A percentile compares a stretch with the other conserved stretches of the same genome.
These are phyloP conservation scores for Bacillus rossius DNA, from an alignment of 1,140 invertebrate genomes.

Conservation along the genomic window DNA sequence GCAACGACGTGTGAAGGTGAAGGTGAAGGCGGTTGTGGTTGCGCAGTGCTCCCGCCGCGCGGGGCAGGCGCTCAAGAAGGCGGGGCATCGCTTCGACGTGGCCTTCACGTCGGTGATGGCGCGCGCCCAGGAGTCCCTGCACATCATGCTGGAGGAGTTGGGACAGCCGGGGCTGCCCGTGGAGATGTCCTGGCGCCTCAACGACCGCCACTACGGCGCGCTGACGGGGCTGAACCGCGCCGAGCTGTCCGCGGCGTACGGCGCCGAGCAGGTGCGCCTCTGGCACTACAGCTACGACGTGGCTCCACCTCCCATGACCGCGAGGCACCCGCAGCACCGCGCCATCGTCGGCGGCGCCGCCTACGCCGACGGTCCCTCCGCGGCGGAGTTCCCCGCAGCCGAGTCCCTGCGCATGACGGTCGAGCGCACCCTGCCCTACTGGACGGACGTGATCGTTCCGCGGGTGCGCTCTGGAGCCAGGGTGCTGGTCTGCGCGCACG, in stretches of 20 bases:
- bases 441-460: slow-evolving; percentile 93
- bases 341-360: slow-evolving; percentile 75
- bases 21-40: no score
- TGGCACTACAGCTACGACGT: slow-evolving; percentile 93
- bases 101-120: slow-evolving; percentile 61
- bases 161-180: slow-evolving; percentile 52
- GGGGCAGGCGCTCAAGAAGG: slow-evolving; percentile 48
- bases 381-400: slow-evolving; percentile 78
- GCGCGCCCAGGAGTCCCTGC: slow-evolving; percentile 57
- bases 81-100: slow-evolving; percentile 51
- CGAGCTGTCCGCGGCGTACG: slow-evolving; percentile 61
- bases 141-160: slow-evolving; percentile 52
- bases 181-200: slow-evolving; percentile 58
- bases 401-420: slow-evolving; percentile 92
- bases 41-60: slow-evolving; percentile 37
- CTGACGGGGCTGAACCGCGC: slow-evolving; percentile 65
- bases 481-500: slow-evolving; percentile 91
- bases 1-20: no score
- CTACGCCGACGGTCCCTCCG: slow-evolving; percentile 52
- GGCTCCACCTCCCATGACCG: slow-evolving; percentile 86
- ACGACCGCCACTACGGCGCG: slow-evolving; percentile 68
- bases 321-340: slow-evolving; percentile 75
- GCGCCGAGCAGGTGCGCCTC: slow-evolving; percentile 53
- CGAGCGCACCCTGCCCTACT: slow-evolving; percentile 83
- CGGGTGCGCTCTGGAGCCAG: slow-evolving; percentile 83